Evolutionary conservation across 1,140 invertebrate species (phyloP).

Genomic region (Drosophila watanabei): DNA sequence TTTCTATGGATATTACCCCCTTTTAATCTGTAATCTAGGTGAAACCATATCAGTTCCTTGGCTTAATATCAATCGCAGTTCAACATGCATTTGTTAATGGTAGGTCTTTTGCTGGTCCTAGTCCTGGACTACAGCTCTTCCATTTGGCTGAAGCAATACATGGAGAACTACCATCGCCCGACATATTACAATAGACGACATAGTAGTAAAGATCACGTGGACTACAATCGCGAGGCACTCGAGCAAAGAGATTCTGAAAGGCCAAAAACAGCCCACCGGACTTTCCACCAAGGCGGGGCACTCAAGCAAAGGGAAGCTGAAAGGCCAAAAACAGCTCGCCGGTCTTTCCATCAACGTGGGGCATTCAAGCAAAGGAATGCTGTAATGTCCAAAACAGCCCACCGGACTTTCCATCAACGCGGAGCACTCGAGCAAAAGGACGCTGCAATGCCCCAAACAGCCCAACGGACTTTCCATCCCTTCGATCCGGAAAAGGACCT

Average conservation of each 20-base stretch:
- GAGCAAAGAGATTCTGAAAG: neutral
- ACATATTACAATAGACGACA: slow-evolving; percentile 52
- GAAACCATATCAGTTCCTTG: neutral
- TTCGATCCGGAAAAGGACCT: slow-evolving; percentile 24
- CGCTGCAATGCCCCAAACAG: fast-evolving
- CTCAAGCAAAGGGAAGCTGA: neutral
- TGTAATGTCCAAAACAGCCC: fast-evolving
- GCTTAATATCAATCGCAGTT: slow-evolving; percentile 1
- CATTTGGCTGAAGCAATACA: slow-evolving; percentile 36
- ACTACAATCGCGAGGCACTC: slow-evolving; percentile 40
- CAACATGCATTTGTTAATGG: slow-evolving; percentile 10
- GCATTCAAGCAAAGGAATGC: slow-evolving; percentile 3
- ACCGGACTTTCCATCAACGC: neutral
- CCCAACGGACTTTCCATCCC: neutral
- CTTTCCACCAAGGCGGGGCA: neutral
- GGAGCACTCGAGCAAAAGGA: slow-evolving; percentile 8
- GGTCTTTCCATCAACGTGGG: neutral
- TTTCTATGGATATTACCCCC: neutral
- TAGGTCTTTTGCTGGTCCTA: neutral
- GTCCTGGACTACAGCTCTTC: slow-evolving; percentile 1
- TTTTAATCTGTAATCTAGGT: neutral
- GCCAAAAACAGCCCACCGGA: fast-evolving
- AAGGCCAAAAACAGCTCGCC: fast-evolving
- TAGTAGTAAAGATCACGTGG: slow-evolving; percentile 13
- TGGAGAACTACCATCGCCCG: slow-evolving; percentile 55